Evolutionary conservation across 2,888 invertebrate genomes (phyloP), one percentile per base, ranked within the genome.

Genomic region (Incurvaria masculella): DNA sequence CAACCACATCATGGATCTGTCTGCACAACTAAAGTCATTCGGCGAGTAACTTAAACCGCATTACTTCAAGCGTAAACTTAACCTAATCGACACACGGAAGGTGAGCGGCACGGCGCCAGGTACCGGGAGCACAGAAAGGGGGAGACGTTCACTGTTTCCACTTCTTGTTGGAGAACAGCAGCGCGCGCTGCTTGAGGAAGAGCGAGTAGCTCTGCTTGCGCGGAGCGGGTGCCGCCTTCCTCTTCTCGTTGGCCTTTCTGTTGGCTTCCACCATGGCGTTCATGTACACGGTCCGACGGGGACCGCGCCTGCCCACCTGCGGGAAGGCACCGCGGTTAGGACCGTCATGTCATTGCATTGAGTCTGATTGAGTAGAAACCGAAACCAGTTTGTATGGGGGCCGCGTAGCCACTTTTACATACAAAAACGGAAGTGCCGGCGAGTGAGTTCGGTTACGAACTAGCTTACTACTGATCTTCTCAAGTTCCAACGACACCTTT

Each of bases 141-240:
- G 18, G 20, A 21, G 21, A 21, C 10, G 5, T 19, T 64, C 61
- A 66, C 63, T 74, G 74, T 56, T 78, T 76, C 79, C 79, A 79
- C 66, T 79, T 79, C 71, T 76, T 79, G 57, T 78, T 75, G 45
- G 79, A 78, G 72, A 79, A 79, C 52, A 79, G 70, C 49, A 74
- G 74, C 38, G 79, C 79, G 54, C 79, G 72, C 58, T 79, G 78
- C 52, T 70, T 72, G 20, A 79, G 64, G 65, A 79, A 79, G 51
- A 79, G 71, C 58, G 78, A 76, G 65, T 78, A 78, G 66, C 64
- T 76, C 68, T 75, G 76, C 57, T 75, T 75, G 59, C 72, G 66
- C 53, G 69, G 63, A 50, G 60, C 56, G 51, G 33, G 11, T n/a
- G 14, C 33, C 14, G 8, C 3, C 33, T 33, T 33, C 33, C 14